Percentiles rank a stretch among this genome's conserved stretches.
These are phyloP conservation scores for Gracilinanus agilis DNA, from an alignment of 2,113 vertebrate species.

Conservation along the genomic window DNA sequence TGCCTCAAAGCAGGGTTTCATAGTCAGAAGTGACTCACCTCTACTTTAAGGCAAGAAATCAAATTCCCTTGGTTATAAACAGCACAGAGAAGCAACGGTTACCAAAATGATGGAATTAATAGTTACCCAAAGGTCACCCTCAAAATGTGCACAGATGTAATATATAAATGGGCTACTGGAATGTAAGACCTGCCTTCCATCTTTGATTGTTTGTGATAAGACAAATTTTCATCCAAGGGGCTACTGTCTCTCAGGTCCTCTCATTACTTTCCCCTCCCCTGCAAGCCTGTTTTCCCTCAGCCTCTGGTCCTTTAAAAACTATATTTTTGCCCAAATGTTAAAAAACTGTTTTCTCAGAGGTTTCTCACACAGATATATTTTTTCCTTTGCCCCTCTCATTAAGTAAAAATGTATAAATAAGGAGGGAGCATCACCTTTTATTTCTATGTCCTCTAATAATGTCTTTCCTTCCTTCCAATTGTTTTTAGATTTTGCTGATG, in stretches of 20 bases:
- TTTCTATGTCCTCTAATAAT: neutral
- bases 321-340: neutral
- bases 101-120: neutral
- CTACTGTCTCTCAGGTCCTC: neutral
- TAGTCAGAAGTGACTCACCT: neutral
- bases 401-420: neutral
- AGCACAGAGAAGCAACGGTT: neutral
- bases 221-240: neutral
- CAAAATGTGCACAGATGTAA: neutral
- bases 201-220: neutral
- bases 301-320: neutral
- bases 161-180: neutral
- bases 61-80: neutral
- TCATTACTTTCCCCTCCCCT: neutral
- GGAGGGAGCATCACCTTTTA: neutral
- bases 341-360: neutral
- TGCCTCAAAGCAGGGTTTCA: neutral
- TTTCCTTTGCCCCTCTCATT: neutral
- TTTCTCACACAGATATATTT: neutral
- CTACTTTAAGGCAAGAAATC: neutral
- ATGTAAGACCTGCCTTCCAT: neutral
- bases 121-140: neutral
- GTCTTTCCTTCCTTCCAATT: neutral
- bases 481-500: neutral
- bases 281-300: neutral